These are phyloP conservation scores for Blera fallax DNA, from an alignment of 2,888 invertebrate genomes.

Conservation along the genomic window DNA sequence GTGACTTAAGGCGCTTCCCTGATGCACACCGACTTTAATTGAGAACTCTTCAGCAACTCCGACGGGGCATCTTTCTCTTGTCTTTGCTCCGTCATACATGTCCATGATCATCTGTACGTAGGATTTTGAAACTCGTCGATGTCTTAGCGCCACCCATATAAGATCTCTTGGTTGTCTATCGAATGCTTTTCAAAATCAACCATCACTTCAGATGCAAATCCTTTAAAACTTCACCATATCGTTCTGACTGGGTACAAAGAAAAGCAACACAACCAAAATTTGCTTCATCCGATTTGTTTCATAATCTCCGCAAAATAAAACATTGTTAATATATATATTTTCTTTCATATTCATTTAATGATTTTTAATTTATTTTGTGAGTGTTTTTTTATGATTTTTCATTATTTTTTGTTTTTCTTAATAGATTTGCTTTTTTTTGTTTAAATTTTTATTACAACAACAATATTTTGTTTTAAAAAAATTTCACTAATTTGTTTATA, in stretches of 20 bases:
- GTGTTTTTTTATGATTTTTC: constrained; percentile 33
- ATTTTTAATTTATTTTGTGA: constrained; percentile 61
- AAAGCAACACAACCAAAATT: not conserved
- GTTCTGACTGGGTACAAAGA: not conserved
- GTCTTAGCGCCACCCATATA: no score
- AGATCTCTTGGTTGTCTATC: no score
- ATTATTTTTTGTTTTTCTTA: constrained; percentile 24
- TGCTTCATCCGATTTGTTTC: not conserved
- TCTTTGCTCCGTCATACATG: no score
- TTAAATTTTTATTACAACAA: constrained; percentile 76
- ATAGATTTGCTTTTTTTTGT: constrained; percentile 44
- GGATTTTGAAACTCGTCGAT: no score
- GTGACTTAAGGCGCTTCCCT: no score
- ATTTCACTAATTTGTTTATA: constrained; percentile 73
- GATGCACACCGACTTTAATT: no score
- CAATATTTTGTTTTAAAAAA: constrained; percentile 73
- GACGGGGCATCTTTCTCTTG: no score
- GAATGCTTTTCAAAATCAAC: no score
- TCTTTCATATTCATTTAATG: constrained; percentile 58
- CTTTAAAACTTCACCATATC: no score
- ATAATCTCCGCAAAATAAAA: constrained; percentile 20
- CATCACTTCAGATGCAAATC: no score
- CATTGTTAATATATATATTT: not conserved
- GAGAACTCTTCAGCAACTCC: no score
- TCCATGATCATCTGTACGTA: no score